Conservation (phyloP, 92 coral and sea anemone genomes). For the Montipora capitata region DNA sequence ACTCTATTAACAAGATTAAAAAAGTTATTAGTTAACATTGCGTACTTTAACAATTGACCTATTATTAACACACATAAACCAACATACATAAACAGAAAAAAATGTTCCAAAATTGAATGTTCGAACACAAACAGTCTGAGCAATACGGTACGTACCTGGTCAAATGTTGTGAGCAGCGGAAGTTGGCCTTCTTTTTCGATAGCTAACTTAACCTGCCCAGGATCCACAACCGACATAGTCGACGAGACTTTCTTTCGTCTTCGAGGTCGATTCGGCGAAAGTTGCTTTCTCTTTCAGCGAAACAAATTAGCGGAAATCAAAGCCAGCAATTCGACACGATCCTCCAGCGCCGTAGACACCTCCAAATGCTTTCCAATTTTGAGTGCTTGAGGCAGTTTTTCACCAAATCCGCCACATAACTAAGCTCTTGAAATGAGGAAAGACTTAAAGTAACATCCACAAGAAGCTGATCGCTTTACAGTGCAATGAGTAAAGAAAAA, state of each 20-base stretch:
- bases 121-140: too few species aligned
- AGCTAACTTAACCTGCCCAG: constrained; percentile 82
- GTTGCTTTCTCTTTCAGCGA: background rate
- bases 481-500: constrained; percentile 18
- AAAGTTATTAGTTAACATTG: background rate
- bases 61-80: background rate
- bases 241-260: background rate
- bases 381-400: background rate
- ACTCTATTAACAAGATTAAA: constrained; percentile 45
- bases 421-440: background rate
- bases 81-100: background rate
- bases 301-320: background rate
- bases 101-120: too few species aligned
- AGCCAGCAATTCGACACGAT: constrained; percentile 8
- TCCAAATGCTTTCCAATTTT: background rate
- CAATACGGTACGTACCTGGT: constrained; percentile 70
- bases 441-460: background rate
- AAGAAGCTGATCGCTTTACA: background rate
- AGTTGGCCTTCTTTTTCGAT: constrained; percentile 90
- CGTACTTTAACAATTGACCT: background rate
- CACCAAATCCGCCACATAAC: constrained; percentile 6
- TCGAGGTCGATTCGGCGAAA: background rate
- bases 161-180: constrained; percentile 82
- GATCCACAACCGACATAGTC: constrained; percentile 45
- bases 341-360: constrained; percentile 6